A percentile compares a stretch with the other conserved stretches of the same genome.
Conservation (phyloP, 2,888 invertebrate species). For the Tipula vernalis region DNA sequence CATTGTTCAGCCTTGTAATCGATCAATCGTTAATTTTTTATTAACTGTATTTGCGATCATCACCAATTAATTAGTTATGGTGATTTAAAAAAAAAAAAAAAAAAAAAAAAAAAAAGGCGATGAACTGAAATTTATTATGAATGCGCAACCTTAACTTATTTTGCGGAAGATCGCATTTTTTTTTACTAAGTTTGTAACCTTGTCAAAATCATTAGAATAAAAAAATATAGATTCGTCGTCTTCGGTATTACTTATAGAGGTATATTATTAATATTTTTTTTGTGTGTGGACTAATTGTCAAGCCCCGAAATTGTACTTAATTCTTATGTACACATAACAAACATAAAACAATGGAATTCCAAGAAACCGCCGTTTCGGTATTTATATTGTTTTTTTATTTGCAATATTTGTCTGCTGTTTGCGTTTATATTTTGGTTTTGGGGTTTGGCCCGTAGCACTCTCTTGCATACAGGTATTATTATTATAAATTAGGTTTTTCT, state of each 20-base stretch:
- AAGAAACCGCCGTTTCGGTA: background rate
- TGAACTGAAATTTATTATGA: background rate
- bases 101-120: background rate
- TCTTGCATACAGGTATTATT: background rate
- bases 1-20: background rate
- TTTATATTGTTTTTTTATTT: background rate
- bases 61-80: background rate
- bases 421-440: background rate
- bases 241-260: too few species aligned
- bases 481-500: background rate
- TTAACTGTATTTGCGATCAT: background rate
- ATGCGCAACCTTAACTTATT: background rate
- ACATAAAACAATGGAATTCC: background rate
- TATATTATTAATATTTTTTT: background rate
- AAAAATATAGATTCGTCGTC: background rate
- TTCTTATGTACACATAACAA: background rate
- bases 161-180: background rate
- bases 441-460: background rate
- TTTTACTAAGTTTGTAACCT: background rate
- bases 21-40: background rate
- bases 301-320: background rate
- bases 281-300: background rate
- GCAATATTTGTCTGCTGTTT: background rate
- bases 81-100: background rate
- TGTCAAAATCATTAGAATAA: background rate